Evolutionary conservation across 1,140 invertebrate species (phyloP).

Genomic region (Atopsyche davidsoni): DNA sequence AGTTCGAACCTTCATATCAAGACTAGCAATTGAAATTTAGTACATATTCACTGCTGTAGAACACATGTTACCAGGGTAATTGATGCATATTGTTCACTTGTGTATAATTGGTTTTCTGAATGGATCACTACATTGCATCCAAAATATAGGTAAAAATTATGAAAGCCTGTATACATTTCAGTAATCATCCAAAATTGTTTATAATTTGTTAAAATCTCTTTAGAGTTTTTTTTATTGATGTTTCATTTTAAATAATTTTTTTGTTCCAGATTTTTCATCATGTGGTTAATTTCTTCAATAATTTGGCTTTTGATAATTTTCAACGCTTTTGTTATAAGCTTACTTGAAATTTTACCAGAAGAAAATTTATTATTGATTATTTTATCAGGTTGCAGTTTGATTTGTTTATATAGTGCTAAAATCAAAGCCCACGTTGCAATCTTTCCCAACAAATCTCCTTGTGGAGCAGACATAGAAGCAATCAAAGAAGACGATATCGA

Average conservation of each 20-base stretch:
- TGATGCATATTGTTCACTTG: no score
- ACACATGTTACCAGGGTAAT: no score
- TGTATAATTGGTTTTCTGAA: no score
- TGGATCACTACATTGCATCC: no score
- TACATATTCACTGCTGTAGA: no score
- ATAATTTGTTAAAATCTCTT: no score
- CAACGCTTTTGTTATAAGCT: constrained; percentile 55
- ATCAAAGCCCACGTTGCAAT: constrained; percentile 35
- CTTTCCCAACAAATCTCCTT: constrained; percentile 40
- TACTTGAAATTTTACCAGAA: constrained; percentile 59
- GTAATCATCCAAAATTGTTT: no score
- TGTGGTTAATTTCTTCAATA: constrained; percentile 60
- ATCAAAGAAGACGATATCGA: neutral
- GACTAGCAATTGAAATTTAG: constrained; percentile 14
- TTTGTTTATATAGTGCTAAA: constrained; percentile 55
- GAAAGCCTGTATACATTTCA: no score
- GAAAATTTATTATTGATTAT: constrained; percentile 60
- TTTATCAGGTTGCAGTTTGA: constrained; percentile 50
- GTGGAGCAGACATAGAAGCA: constrained; percentile 31
- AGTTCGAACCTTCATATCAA: constrained; percentile 26
- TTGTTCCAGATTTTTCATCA: constrained; percentile 61
- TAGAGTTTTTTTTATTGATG: no score
- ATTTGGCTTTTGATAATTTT: constrained; percentile 59
- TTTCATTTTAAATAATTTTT: no score
- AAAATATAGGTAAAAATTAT: no score